A percentile compares a stretch with the other conserved stretches of the same genome.
Evolutionary conservation across 2,113 vertebrate species (phyloP).

Genomic region (Sapayoa aenigma): DNA sequence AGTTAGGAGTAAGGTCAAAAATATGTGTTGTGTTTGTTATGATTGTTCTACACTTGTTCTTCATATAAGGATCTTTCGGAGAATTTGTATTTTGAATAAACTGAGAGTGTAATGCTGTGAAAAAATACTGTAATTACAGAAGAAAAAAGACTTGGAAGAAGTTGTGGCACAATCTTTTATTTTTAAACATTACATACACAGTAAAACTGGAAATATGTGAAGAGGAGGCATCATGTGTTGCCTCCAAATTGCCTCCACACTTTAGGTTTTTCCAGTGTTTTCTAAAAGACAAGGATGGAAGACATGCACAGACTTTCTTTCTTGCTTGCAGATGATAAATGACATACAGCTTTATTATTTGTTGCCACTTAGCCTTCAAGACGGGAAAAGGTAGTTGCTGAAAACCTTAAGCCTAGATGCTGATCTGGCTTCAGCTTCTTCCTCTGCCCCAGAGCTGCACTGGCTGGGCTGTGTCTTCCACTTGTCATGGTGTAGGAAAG

Average conservation of each 20-base stretch:
- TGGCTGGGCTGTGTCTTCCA: neutral
- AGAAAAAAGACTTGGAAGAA: neutral
- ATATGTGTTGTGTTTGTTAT: neutral
- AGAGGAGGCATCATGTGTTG: neutral
- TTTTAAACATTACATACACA: neutral
- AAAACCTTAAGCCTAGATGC: neutral
- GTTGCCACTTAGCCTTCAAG: neutral
- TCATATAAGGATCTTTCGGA: neutral
- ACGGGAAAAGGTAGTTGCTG: neutral
- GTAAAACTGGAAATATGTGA: neutral
- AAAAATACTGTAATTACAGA: neutral
- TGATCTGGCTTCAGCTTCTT: neutral
- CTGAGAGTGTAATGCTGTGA: neutral
- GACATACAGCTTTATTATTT: neutral
- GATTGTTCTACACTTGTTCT: neutral
- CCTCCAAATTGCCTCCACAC: neutral
- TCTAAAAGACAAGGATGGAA: neutral
- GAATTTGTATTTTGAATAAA: neutral
- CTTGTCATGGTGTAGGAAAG: neutral
- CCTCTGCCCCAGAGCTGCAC: neutral
- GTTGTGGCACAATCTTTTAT: neutral
- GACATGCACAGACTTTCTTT: neutral
- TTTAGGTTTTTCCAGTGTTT: neutral
- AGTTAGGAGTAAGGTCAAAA: neutral
- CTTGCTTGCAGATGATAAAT: neutral